Conservation (phyloP, 2,888 invertebrate species). For the Acanthosepion esculentum region DNA sequence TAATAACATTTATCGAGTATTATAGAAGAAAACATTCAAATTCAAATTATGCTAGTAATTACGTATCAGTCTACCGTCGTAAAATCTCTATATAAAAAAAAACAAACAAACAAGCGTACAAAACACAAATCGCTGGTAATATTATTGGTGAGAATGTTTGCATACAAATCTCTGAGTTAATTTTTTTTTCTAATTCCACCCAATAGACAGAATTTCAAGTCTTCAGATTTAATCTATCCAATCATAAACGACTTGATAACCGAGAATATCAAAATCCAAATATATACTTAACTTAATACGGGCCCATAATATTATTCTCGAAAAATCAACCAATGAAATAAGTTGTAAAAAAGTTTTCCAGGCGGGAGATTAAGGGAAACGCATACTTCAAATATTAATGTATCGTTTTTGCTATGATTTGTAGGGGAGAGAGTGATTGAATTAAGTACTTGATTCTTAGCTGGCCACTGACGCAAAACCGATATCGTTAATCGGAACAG, state of each 20-base stretch:
- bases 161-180: no score
- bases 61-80: no score
- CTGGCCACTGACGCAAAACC: constrained; percentile 18
- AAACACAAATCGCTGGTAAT: background rate
- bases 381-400: background rate
- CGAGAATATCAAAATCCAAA: background rate
- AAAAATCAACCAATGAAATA: background rate
- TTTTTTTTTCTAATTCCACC: background rate
- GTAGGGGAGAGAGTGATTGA: background rate
- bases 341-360: background rate
- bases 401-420: background rate
- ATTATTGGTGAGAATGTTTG: no score
- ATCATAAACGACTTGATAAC: background rate
- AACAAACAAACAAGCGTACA: background rate
- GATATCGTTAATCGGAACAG: background rate
- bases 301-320: background rate
- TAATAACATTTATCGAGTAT: no score
- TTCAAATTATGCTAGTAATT: no score
- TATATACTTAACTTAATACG: background rate
- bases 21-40: no score
- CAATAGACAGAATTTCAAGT: background rate
- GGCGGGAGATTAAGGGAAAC: background rate
- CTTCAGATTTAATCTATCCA: background rate
- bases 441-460: background rate
- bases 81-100: no score